A percentile compares a stretch with the other conserved stretches of the same genome.
These are phyloP conservation scores for Patella depressa DNA, from an alignment of 2,888 invertebrate genomes.

Conservation along the genomic window DNA sequence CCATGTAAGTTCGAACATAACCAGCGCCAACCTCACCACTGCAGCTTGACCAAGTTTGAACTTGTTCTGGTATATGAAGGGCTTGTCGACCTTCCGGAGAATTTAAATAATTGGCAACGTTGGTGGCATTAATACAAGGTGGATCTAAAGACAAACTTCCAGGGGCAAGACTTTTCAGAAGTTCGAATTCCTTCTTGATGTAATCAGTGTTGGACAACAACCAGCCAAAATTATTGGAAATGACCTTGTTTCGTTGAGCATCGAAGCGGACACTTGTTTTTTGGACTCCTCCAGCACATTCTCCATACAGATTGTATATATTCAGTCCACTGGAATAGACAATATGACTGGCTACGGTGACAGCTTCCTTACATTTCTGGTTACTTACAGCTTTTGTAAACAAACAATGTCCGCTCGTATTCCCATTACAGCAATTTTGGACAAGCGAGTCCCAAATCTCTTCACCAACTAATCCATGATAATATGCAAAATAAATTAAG, in stretches of 20 bases:
- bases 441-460: constrained; percentile 32
- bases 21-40: constrained; percentile 46
- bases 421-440: constrained; percentile 50
- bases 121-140: constrained; percentile 62
- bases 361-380: constrained; percentile 20
- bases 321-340: constrained; percentile 63
- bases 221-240: constrained; percentile 40
- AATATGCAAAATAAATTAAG: constrained; percentile 62
- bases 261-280: constrained; percentile 22
- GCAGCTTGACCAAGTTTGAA: constrained; percentile 64
- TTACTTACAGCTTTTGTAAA: constrained; percentile 24
- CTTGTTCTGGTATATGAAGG: constrained; percentile 63
- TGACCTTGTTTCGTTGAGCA: constrained; percentile 1
- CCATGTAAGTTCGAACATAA: constrained; percentile 39
- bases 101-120: constrained; percentile 75
- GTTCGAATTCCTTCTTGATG: constrained; percentile 28
- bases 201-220: constrained; percentile 20
- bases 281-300: constrained; percentile 52
- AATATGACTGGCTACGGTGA: constrained; percentile 28
- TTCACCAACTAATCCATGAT: constrained; percentile 55
- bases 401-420: constrained; percentile 41
- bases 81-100: constrained; percentile 65
- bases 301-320: constrained; percentile 70
- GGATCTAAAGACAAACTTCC: constrained; percentile 47
- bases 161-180: constrained; percentile 14